These are phyloP conservation scores for Amiota mariae DNA, from an alignment of 2,888 invertebrate genomes.

Conservation along the genomic window DNA sequence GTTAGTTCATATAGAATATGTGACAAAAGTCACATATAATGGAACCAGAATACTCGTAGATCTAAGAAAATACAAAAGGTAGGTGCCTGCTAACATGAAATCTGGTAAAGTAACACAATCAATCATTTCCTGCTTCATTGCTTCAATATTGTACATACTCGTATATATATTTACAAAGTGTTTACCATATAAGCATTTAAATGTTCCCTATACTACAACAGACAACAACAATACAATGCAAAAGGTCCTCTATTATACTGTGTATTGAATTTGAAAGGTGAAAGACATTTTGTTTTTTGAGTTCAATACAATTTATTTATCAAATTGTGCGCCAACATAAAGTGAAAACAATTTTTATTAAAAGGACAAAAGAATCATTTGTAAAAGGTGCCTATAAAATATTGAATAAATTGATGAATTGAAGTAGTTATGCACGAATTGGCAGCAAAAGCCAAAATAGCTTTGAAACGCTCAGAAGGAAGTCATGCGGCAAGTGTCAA, in stretches of 20 bases:
- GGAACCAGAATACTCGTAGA: no score
- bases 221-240: no score
- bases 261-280: no score
- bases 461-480: no score
- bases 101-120: background rate
- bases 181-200: background rate
- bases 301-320: no score
- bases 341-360: background rate
- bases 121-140: constrained; percentile 27
- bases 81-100: background rate
- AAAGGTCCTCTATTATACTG: no score
- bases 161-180: constrained; percentile 5
- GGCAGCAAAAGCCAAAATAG: constrained; percentile 31
- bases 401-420: constrained; percentile 57
- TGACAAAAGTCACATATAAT: no score
- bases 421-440: constrained; percentile 65
- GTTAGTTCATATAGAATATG: no score
- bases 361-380: no score
- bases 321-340: background rate
- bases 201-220: background rate
- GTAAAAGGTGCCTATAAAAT: no score
- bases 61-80: background rate
- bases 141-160: background rate
- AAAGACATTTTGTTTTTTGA: no score
- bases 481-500: constrained; percentile 54